phyloP scores from a whole-genome alignment of 2,888 invertebrate genomes.

The Melangyna quadrimaculata region DNA sequence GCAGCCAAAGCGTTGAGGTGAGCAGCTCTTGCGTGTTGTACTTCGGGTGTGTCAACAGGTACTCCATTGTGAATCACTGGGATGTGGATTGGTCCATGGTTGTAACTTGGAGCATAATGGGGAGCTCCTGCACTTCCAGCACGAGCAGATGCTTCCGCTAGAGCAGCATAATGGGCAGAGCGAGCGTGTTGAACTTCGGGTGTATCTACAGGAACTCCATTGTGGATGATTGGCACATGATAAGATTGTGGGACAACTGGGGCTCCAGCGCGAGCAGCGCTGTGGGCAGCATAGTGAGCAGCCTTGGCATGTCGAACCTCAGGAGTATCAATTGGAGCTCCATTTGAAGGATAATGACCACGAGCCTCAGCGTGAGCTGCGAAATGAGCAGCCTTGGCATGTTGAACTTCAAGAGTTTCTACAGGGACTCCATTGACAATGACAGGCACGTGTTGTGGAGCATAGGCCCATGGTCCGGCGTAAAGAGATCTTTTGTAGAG shows the following conservation, averaged over 20 bases:
- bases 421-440: slow-evolving; percentile 81
- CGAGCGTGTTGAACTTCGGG: slow-evolving; percentile 82
- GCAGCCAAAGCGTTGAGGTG: slow-evolving; percentile 80
- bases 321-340: slow-evolving; percentile 80
- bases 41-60: slow-evolving; percentile 82
- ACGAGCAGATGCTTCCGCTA: slow-evolving; percentile 77
- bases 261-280: slow-evolving; percentile 77
- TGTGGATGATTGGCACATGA: slow-evolving; percentile 80
- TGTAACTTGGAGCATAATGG: slow-evolving; percentile 76
- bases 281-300: slow-evolving; percentile 80
- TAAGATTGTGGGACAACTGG: slow-evolving; percentile 75
- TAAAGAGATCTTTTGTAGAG: slow-evolving; percentile 81
- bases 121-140: slow-evolving; percentile 67
- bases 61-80: slow-evolving; percentile 82
- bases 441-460: slow-evolving; percentile 77
- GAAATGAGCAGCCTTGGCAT: slow-evolving; percentile 80
- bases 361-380: slow-evolving; percentile 80
- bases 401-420: slow-evolving; percentile 82
- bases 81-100: slow-evolving; percentile 80
- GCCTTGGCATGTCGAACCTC: slow-evolving; percentile 81
- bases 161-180: slow-evolving; percentile 80
- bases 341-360: slow-evolving; percentile 75
- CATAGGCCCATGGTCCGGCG: slow-evolving; percentile 75
- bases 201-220: slow-evolving; percentile 82
- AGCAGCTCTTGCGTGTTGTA: slow-evolving; percentile 81